Conservation (phyloP, 2,797 vertebrate species). For the Eleutherodactylus coqui region DNA sequence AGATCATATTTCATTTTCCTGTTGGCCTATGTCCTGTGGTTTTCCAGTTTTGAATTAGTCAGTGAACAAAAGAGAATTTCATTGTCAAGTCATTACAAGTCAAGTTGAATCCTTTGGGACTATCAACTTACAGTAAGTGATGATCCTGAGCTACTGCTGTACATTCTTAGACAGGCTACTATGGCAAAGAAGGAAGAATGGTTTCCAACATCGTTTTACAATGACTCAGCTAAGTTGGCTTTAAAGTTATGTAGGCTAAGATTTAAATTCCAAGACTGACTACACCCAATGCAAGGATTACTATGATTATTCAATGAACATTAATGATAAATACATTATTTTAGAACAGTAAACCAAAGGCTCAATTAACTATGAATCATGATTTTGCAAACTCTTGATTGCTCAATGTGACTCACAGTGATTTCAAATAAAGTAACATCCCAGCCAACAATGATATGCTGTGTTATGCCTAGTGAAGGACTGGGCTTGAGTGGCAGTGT, state of each 20-base stretch:
- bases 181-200: not conserved
- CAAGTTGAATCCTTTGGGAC: not conserved
- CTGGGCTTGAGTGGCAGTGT: no score
- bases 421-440: not conserved
- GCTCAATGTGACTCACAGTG: not conserved
- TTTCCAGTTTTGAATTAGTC: not conserved
- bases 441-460: not conserved
- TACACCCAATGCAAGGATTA: not conserved
- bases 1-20: not conserved
- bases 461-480: not conserved
- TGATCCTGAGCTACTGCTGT: not conserved
- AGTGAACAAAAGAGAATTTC: not conserved
- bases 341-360: not conserved
- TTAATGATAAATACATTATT: not conserved
- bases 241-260: not conserved
- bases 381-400: not conserved
- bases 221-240: not conserved
- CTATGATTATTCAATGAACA: not conserved
- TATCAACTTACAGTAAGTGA: not conserved
- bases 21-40: not conserved
- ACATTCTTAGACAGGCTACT: not conserved
- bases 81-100: no score
- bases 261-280: not conserved
- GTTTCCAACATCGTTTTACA: not conserved
- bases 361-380: not conserved